Conservation (phyloP, 2,113 vertebrate species). For the Indicator indicator region DNA sequence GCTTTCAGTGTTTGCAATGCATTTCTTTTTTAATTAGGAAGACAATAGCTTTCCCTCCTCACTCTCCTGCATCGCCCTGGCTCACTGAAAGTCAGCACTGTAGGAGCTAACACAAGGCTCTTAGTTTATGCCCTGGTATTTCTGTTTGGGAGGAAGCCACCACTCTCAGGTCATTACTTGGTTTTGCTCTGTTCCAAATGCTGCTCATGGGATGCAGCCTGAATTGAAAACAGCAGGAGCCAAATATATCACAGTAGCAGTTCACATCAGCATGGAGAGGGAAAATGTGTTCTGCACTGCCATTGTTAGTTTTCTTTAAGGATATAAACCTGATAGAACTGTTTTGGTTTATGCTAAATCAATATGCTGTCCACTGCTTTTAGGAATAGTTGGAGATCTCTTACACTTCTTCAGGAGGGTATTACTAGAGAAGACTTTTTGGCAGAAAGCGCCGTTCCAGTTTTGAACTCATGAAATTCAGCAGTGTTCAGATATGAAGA, state of each 20-base stretch:
- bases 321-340: not conserved
- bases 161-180: not conserved
- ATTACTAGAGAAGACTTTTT: not conserved
- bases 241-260: not conserved
- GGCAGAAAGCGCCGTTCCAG: not conserved
- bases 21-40: not conserved
- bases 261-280: not conserved
- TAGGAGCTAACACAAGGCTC: not conserved
- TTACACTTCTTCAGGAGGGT: not conserved
- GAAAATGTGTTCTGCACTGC: not conserved
- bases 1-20: not conserved
- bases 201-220: not conserved
- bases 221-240: not conserved
- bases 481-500: not conserved
- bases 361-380: not conserved
- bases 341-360: not conserved
- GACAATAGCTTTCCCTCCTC: not conserved
- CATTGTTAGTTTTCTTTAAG: not conserved
- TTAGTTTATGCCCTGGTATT: not conserved
- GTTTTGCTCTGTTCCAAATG: not conserved
- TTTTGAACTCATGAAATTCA: not conserved
- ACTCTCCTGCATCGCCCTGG: not conserved
- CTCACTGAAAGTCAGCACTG: not conserved
- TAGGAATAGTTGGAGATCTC: not conserved
- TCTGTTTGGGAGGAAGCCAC: not conserved